Evolutionary conservation across 2,113 vertebrate genomes (phyloP).

Genomic region (Brienomyrus longianalis): DNA sequence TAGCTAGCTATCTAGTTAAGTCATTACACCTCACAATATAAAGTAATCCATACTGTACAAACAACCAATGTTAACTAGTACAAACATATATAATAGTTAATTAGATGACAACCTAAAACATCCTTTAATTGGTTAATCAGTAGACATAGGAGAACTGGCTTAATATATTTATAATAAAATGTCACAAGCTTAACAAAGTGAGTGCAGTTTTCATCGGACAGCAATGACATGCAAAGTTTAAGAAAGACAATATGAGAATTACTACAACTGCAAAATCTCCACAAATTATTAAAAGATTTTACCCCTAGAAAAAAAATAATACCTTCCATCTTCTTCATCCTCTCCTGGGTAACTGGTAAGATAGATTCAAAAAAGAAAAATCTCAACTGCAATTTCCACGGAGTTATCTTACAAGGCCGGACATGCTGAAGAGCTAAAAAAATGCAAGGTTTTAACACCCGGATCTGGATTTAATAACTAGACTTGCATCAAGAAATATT

Average conservation of each 20-base stretch:
- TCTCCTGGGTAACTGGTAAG: neutral
- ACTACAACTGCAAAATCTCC: neutral
- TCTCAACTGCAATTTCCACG: neutral
- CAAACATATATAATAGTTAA: neutral
- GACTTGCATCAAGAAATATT: neutral
- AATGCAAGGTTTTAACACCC: neutral
- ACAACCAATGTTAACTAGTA: neutral
- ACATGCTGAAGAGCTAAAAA: neutral
- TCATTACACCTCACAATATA: neutral
- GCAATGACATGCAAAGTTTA: neutral
- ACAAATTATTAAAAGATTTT: neutral
- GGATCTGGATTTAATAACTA: neutral
- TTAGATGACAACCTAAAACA: neutral
- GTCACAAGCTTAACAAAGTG: neutral
- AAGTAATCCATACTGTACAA: neutral
- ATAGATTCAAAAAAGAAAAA: neutral
- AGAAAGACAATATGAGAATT: neutral
- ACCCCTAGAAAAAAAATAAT: neutral
- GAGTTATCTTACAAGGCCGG: neutral
- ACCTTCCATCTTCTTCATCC: neutral
- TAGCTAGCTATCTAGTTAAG: neutral
- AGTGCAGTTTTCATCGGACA: neutral
- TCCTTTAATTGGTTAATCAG: neutral
- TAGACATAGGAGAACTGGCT: neutral
- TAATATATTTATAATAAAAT: neutral